Evolutionary conservation across 2,797 vertebrate genomes (phyloP).

Genomic region (Onychomys leucogaster): DNA sequence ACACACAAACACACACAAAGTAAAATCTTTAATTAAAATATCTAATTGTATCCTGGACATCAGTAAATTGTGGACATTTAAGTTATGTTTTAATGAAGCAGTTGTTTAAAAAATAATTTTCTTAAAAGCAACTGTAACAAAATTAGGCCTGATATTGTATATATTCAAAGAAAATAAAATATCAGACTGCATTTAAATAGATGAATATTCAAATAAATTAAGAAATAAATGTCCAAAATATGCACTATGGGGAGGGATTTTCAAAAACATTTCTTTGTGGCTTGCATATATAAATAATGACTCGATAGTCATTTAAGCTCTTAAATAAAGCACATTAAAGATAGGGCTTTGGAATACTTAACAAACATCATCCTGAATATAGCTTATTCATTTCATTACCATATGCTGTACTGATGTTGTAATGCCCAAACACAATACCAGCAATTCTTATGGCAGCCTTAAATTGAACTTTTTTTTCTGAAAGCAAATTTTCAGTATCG

Average conservation of each 20-base stretch:
- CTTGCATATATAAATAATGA: not conserved
- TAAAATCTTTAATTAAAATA: not conserved
- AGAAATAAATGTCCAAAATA: not conserved
- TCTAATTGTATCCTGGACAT: not conserved
- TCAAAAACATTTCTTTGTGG: not conserved
- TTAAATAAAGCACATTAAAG: not conserved
- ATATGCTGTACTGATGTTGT: slow-evolving; percentile 1
- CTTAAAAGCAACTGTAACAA: not conserved
- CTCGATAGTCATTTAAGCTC: not conserved
- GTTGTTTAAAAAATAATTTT: not conserved
- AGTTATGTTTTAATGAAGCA: not conserved
- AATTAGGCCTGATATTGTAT: not conserved
- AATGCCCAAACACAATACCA: not conserved
- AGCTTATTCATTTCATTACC: not conserved
- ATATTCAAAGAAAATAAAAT: slow-evolving; percentile 5
- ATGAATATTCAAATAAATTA: not conserved
- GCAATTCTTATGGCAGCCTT: not conserved
- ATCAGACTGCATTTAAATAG: not conserved
- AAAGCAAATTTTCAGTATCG: not conserved
- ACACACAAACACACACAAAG: not conserved
- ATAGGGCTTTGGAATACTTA: not conserved
- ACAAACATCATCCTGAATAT: slow-evolving; percentile 33
- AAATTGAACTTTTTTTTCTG: not conserved
- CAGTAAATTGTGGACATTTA: not conserved
- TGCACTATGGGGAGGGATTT: not conserved